phyloP scores from a whole-genome alignment of 2,113 vertebrate genomes.

The Canis aureus region DNA sequence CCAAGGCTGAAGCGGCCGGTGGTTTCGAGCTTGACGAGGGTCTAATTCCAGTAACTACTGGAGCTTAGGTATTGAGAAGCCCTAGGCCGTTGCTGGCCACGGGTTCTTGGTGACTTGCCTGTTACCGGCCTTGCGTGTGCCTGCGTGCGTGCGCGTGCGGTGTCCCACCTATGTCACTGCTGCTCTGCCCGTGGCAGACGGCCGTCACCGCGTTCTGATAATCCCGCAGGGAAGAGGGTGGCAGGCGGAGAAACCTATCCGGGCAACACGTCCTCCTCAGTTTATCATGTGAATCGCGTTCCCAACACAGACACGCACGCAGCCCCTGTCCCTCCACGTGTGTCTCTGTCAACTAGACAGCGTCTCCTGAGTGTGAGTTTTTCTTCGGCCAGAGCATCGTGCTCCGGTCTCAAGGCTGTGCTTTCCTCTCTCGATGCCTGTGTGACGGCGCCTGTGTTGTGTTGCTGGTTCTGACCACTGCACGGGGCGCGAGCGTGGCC shows the following conservation, averaged over 20 bases:
- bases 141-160: no score
- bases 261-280: neutral
- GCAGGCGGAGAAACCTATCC: neutral
- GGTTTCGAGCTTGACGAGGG: rapidly evolving
- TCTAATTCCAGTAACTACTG: neutral
- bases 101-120: neutral
- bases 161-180: neutral
- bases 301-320: neutral
- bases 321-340: neutral
- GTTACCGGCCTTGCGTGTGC: neutral
- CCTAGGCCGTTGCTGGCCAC: neutral
- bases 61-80: no score
- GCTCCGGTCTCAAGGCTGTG: neutral
- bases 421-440: neutral
- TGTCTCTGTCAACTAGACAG: neutral
- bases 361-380: neutral
- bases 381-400: neutral
- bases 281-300: no score
- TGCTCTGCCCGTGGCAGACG: neutral
- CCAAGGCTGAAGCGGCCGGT: rapidly evolving
- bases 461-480: neutral
- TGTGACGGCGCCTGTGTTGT: rapidly evolving
- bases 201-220: no score
- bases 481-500: neutral
- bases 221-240: neutral